Evolutionary conservation across 2,113 vertebrate species (phyloP).

Genomic region (Chrysochloris asiatica): DNA sequence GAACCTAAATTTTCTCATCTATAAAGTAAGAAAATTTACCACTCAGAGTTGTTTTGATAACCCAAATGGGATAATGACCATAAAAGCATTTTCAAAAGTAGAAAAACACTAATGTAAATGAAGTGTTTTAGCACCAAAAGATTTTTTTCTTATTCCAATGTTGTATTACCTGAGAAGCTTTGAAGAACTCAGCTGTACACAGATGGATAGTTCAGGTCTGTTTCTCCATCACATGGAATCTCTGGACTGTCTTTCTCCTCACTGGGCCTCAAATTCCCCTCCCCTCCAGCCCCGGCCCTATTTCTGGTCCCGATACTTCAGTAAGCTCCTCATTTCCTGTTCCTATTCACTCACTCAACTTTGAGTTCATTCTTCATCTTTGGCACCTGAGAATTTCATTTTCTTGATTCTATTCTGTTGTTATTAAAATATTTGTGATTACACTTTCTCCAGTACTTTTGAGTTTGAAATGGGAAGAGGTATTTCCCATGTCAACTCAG

Average conservation of each 20-base stretch:
- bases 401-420: constrained; percentile 24
- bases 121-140: background rate
- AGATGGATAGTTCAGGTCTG: background rate
- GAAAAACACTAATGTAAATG: background rate
- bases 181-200: background rate
- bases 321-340: background rate
- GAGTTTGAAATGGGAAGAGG: background rate
- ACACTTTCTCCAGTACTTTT: background rate
- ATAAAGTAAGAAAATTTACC: constrained; percentile 2
- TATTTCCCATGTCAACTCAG: background rate
- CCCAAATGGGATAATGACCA: constrained; percentile 33
- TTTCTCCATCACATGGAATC: background rate
- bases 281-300: background rate
- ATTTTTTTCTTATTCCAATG: background rate
- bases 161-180: background rate
- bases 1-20: constrained; percentile 12
- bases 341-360: background rate
- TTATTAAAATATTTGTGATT: constrained; percentile 30
- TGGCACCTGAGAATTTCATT: background rate
- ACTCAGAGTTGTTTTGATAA: constrained; percentile 6
- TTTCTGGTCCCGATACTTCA: background rate
- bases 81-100: constrained; percentile 21
- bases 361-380: background rate
- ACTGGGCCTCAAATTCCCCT: accelerated
- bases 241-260: background rate